Base-by-base conservation (phyloP, 2,888 invertebrate genomes). In the Schizotus pectinicornis region DNA sequence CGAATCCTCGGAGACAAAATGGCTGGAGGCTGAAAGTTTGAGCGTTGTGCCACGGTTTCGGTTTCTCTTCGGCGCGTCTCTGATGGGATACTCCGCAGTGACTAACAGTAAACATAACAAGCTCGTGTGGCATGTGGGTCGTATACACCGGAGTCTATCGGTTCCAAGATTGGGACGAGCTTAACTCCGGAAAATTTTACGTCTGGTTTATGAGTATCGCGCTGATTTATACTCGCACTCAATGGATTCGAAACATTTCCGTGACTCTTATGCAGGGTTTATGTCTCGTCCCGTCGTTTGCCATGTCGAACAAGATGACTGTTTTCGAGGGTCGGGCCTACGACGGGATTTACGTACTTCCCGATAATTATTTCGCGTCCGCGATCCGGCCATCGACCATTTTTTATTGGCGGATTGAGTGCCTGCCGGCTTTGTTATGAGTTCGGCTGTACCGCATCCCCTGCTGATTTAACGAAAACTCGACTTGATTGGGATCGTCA, bases 121-220 rank as follows among this genome's bases (percentile, higher is more conserved):
- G 45, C 31, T 37, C 34, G 46, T 13, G 22, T 22, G 22, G 22
- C 22, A 22, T 22, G 22, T 22, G 22, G 22, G 22, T 22, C 22
- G 22, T 22, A 22, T 22, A 22, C 22, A 22, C 22, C 8, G 11
- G 11, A 22, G n/a, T 31, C 46, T 45, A 37, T 52, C 43, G 35
- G 22, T 52, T 36, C 41, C 52, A 31, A 43, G 45, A 52, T 52
- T 36, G 43, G 33, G 48, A 34, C 43, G 43, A 49, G 47, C 41
- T 54, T 47, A 54, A 48, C 47, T 39, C 47, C 39, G 47, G 51
- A 59, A 59, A 59, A 59, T 59, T 59, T 59, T 59, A 59, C 56
- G 52, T 51, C 14, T 45, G 50, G 47, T 55, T 59, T 59, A 55
- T 51, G 59, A 56, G 55, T 37, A 54, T 55, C 37, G 49, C 51